These are phyloP conservation scores for Aphis gossypii DNA, from an alignment of 1,140 invertebrate genomes.

Conservation along the genomic window DNA sequence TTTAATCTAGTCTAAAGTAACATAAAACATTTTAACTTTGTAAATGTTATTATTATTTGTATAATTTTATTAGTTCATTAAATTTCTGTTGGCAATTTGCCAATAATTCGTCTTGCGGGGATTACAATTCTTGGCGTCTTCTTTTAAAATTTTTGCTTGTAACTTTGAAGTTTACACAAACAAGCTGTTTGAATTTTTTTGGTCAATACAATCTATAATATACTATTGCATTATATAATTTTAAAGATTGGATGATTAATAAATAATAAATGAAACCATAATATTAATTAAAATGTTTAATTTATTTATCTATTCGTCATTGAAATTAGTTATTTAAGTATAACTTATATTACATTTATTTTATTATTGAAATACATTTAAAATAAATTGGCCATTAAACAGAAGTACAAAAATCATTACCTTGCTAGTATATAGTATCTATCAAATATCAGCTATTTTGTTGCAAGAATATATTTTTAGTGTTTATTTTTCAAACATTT, in stretches of 20 bases:
- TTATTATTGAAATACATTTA: neutral
- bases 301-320: neutral
- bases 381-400: neutral
- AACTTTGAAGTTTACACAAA: conserved; percentile 41
- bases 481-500: neutral
- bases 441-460: neutral
- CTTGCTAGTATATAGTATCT: neutral
- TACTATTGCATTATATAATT: neutral
- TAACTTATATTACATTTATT: neutral
- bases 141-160: neutral
- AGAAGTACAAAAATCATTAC: neutral
- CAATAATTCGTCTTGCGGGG: neutral
- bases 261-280: neutral
- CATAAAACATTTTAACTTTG: neutral
- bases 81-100: neutral
- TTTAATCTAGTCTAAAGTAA: conserved; percentile 27
- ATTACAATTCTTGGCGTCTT: conserved; percentile 32
- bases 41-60: conserved; percentile 29
- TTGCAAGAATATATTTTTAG: neutral
- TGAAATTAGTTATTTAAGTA: neutral
- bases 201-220: neutral
- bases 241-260: neutral
- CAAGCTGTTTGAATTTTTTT: neutral
- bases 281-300: neutral
- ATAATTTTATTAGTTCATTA: conserved; percentile 52